These are phyloP conservation scores for Hypothenemus hampei DNA, from an alignment of 1,140 invertebrate species.

Conservation along the genomic window DNA sequence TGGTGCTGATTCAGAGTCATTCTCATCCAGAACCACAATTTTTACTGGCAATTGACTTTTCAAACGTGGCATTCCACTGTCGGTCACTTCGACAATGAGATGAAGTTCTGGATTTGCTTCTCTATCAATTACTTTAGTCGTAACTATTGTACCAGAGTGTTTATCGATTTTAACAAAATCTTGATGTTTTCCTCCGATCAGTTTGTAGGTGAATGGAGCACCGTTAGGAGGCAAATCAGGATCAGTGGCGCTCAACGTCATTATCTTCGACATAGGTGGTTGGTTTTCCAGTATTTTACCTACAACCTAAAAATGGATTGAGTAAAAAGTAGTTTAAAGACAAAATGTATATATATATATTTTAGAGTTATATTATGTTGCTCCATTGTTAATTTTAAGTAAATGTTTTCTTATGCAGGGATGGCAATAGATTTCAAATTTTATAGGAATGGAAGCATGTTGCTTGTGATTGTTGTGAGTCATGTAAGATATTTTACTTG, in stretches of 20 bases:
- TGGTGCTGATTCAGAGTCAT: conserved; percentile 84
- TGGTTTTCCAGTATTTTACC: conserved; percentile 86
- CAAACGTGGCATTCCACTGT: conserved; percentile 80
- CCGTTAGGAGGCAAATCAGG: conserved; percentile 88
- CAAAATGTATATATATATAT: no score
- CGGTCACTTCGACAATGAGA: conserved; percentile 78
- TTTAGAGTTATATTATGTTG: no score
- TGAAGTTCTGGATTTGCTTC: conserved; percentile 68
- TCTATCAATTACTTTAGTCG: conserved; percentile 73
- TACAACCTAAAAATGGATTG: conserved; percentile 14
- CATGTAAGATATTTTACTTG: no score
- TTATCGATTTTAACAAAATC: conserved; percentile 72
- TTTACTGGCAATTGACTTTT: conserved; percentile 69
- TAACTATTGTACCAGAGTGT: conserved; percentile 73
- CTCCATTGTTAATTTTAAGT: no score
- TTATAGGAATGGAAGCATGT: no score
- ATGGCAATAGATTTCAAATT: background rate
- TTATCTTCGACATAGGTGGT: conserved; percentile 75
- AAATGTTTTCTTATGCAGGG: no score
- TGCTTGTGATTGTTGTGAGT: no score
- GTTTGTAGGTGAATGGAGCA: conserved; percentile 78
- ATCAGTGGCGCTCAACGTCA: conserved; percentile 80
- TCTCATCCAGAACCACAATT: conserved; percentile 80
- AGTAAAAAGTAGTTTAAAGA: no score
- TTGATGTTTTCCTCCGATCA: conserved; percentile 73